Evolutionary conservation across 2,888 invertebrate genomes (phyloP), one percentile per base, ranked within the genome.

Genomic region (Cerastis rubricosa): DNA sequence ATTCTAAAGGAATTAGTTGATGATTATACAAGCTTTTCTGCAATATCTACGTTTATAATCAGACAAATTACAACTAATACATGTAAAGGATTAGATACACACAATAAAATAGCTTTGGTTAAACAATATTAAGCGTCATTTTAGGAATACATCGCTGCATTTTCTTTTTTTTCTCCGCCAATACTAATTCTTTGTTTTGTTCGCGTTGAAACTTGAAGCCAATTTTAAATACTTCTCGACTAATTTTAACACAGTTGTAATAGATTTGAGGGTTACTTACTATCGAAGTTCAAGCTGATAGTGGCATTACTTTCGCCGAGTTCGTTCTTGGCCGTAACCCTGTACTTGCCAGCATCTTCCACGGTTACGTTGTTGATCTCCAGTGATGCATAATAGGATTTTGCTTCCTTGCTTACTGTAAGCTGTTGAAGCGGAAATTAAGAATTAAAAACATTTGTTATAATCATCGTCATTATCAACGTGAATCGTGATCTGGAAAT

Each of bases 201-300:
- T 19, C 51, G 22, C 22, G 14, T 17, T 40, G 25, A 59, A 22
- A 35, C 1, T 72, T 40, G 25, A 59, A 73, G 70, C 66, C 59
- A 71, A 65, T 79, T 74, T 54, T 14, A 14, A 63, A 63, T 81
- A 71, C 14, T 25, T 78, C 0, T 47, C 22, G 25, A n/a, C 12
- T 74, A 74, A 67, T 70, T 64, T 40, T 71, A 67, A 63, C 12
- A 70, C 19, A 29, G 25, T 54, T 59, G 25, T 0, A 5, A 59
- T 25, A 0, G 61, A 69, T 25, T 76, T 67, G n/a, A 74, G 40
- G 29, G 75, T 87, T 64, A 98, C 99, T 99, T 97, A 99, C 99
- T 99, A 98, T 99, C 99, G 97, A 99, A 99, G 97, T 99, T 99
- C 91, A 99, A 98, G 97, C 99, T 99, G 96, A 99, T 99, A 85